Percentiles rank a stretch among this genome's conserved stretches.
These are phyloP conservation scores for Uria lomvia DNA, from an alignment of 2,113 vertebrate species.

Conservation along the genomic window DNA sequence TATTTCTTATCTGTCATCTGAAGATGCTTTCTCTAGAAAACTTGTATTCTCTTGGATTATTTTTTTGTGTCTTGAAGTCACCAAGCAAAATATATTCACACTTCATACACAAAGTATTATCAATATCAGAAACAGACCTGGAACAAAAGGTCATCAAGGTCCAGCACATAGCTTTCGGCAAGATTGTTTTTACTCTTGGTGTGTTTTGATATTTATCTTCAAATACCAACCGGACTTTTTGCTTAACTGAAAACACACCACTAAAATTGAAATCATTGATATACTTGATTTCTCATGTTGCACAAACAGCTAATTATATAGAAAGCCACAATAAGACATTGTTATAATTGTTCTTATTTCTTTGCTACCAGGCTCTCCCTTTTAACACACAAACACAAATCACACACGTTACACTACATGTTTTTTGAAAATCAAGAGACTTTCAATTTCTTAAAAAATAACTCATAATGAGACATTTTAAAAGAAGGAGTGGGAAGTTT, in stretches of 20 bases:
- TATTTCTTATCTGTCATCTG: not conserved
- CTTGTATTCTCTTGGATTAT: not conserved
- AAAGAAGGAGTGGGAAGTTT: not conserved
- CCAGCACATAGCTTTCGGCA: not conserved
- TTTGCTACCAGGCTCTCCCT: not conserved
- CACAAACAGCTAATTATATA: not conserved
- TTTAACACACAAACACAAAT: not conserved
- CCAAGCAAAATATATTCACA: not conserved
- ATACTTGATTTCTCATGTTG: not conserved
- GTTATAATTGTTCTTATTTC: not conserved
- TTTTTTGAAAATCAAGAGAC: not conserved
- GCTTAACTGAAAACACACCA: not conserved
- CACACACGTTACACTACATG: rapidly evolving
- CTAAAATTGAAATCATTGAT: not conserved
- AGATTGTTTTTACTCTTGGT: not conserved
- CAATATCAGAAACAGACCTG: not conserved
- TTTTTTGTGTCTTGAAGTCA: not conserved
- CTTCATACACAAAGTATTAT: not conserved
- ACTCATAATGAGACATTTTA: not conserved
- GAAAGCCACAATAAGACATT: not conserved
- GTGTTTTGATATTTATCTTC: not conserved
- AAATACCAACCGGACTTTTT: not conserved
- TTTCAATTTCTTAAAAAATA: not conserved
- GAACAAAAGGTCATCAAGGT: conserved; percentile 14
- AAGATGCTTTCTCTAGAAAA: not conserved